These are phyloP conservation scores for Fistularia tabacaria DNA, from an alignment of 2,797 vertebrate genomes.

Conservation along the genomic window DNA sequence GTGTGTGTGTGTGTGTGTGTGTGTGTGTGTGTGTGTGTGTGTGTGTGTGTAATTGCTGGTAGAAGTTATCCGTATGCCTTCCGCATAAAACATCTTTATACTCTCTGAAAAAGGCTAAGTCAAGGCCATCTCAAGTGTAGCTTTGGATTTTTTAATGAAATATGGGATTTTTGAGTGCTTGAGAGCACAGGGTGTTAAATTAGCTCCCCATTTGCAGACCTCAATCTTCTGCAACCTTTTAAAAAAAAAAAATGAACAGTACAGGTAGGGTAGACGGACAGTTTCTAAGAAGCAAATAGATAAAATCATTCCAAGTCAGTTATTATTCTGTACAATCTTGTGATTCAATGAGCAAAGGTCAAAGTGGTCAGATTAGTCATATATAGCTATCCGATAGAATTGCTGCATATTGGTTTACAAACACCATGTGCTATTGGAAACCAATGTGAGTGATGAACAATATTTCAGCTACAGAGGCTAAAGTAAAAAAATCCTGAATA, in stretches of 20 bases:
- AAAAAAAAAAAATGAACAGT: no score
- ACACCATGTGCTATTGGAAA: no score
- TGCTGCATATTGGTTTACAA: no score
- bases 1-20: constrained; percentile 23
- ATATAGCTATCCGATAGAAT: no score
- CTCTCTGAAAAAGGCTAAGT: constrained; percentile 45
- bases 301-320: constrained; percentile 3
- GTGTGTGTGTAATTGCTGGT: constrained; percentile 15
- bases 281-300: constrained; percentile 27
- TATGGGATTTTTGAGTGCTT: constrained; percentile 42
- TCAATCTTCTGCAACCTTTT: constrained; percentile 28
- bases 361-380: no score
- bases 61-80: constrained; percentile 33
- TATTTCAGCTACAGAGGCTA: no score
- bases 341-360: no score
- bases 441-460: no score
- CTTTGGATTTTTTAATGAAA: constrained; percentile 51
- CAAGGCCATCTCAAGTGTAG: constrained; percentile 57
- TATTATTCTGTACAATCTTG: no score
- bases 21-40: background rate
- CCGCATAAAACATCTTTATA: constrained; percentile 52
- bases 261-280: background rate
- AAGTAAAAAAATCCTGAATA: no score
- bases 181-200: constrained; percentile 38
- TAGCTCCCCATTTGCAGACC: constrained; percentile 43